Percentiles rank a stretch among this genome's conserved stretches.
Evolutionary conservation across 2,888 invertebrate genomes (phyloP).

Genomic region (Salpingus planirostris): DNA sequence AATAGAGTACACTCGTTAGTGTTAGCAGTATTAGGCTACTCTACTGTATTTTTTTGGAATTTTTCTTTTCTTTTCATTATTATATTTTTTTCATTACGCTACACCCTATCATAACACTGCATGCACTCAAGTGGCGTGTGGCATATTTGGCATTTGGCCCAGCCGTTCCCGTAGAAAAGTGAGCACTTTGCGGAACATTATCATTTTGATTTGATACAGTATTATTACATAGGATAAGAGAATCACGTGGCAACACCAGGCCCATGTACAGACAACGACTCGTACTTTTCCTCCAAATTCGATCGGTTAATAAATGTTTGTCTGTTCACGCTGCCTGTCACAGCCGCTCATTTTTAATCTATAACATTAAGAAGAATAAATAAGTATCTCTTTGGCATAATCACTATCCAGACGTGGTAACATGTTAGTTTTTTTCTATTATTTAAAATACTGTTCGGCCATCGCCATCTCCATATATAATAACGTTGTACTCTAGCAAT

Average conservation of each 20-base stretch:
- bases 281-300: too few species aligned
- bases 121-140: conserved; percentile 22
- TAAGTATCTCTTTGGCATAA: conserved; percentile 39
- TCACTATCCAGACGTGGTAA: conserved; percentile 27
- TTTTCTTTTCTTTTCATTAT: too few species aligned
- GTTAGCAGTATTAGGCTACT: conserved; percentile 20
- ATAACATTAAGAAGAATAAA: conserved; percentile 42
- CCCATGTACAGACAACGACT: conserved; percentile 10
- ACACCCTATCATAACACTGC: conserved; percentile 33
- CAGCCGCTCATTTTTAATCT: conserved; percentile 30
- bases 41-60: too few species aligned
- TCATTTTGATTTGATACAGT: conserved; percentile 36
- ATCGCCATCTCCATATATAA: conserved; percentile 20
- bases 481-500: too few species aligned
- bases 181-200: conserved; percentile 35
- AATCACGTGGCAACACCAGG: conserved; percentile 23
- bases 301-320: conserved; percentile 5
- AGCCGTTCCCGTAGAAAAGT: conserved; percentile 34
- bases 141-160: conserved; percentile 20
- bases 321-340: conserved; percentile 9
- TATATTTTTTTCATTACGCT: conserved; percentile 24
- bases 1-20: conserved; percentile 25
- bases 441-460: conserved; percentile 32
- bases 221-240: conserved; percentile 27
- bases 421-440: too few species aligned